Base-by-base conservation (phyloP, 2,797 vertebrate species). In the Coregonus suidteri region DNA sequence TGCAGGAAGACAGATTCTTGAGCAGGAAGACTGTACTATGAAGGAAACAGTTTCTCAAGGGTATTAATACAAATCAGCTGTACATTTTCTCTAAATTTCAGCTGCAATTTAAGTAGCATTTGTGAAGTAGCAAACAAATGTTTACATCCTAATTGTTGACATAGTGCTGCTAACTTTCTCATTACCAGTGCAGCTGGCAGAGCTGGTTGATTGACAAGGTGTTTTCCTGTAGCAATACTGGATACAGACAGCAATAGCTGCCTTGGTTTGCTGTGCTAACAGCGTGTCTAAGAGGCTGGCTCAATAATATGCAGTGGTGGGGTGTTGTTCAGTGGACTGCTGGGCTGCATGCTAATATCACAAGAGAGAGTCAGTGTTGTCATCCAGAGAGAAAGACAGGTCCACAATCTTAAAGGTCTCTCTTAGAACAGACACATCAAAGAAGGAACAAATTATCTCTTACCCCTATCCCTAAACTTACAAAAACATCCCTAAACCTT, bases 291-390 rank as follows among this genome's bases (percentile, higher is more conserved):
- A 78, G 20, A 77, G 62, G 76, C 35, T 77, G 6, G n/a, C 75
- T 86, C 77, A 75, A 66, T 85, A 79, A 84, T 73, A 52, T 18
- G 62, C 37, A 72, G 35, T 3, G 69, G 54, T 47, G 5, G 65
- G n/a, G 79, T 87, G 37, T 75, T 78, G 52, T 70, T 71, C 54
- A 69, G 34, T 71, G 37, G 37, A 6, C 66, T 74, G 79, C 77
- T 64, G 72, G 74, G 78, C 73, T 81, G 84, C 75, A 81, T 84
- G 77, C 79, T 85, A 84, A 88, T 80, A 71, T 3, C 53, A 80
- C 78, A 87, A 79, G 78, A 75, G 18, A 74, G 59, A 78, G 80
- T 84, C 81, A 81, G 79, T 82, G 84, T 74, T 53, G 75, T 74
- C n/a, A 84, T 73, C 14, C 5, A 75, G 53, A 62, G 20, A 62